Percentiles rank a stretch among this genome's conserved stretches.
These are phyloP conservation scores for Barypeithes pellucidus DNA, from an alignment of 2,888 invertebrate genomes.

Conservation along the genomic window DNA sequence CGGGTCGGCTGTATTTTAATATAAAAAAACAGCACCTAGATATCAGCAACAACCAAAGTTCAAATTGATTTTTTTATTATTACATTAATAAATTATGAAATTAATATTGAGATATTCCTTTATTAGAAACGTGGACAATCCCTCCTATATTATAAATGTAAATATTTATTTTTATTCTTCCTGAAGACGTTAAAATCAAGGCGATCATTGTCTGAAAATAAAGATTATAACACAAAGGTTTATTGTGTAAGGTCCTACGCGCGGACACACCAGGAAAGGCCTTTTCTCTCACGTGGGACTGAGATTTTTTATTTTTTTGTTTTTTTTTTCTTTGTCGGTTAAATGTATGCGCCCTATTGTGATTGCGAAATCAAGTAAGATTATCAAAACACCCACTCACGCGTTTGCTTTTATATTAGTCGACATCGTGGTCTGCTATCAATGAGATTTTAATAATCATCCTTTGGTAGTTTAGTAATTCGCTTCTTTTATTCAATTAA, in stretches of 20 bases:
- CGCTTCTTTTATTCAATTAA: too few relatives aligned
- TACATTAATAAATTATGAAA: too few relatives aligned
- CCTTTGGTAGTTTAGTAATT: too few relatives aligned
- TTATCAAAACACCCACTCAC: conserved; percentile 13
- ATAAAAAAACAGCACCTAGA: too few relatives aligned
- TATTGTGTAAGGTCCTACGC: conserved; percentile 21
- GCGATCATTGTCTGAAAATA: conserved; percentile 36
- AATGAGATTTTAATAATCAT: conserved; percentile 4
- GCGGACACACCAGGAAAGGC: conserved; percentile 11
- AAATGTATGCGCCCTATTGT: conserved; percentile 16
- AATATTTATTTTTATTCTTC: conserved; percentile 13
- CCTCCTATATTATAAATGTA: background rate
- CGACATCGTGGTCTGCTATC: background rate
- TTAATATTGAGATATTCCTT: background rate
- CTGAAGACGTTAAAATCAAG: conserved; percentile 25
- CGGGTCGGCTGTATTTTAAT: too few relatives aligned
- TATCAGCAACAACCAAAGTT: too few relatives aligned
- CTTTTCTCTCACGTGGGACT: conserved; percentile 15
- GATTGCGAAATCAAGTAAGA: conserved; percentile 18
- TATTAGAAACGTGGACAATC: background rate
- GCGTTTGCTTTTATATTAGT: background rate
- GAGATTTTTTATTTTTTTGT: conserved; percentile 6
- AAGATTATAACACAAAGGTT: conserved; percentile 33
- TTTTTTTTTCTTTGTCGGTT: background rate
- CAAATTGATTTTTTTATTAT: too few relatives aligned